Evolutionary conservation across 2,113 vertebrate genomes (phyloP).

Genomic region (Aramus guarauna): DNA sequence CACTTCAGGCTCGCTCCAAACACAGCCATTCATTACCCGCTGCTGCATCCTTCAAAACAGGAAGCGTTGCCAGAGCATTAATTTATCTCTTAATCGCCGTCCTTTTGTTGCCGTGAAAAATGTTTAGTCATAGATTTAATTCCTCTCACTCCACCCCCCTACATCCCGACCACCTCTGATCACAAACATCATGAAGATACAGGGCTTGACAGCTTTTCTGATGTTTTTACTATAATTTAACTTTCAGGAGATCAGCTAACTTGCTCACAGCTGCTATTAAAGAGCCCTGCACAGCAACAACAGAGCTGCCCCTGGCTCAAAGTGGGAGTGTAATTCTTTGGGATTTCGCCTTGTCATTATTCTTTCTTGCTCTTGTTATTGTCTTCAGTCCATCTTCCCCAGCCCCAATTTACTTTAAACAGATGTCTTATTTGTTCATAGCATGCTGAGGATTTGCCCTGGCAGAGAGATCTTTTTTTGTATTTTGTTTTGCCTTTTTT

Average conservation of each 20-base stretch:
- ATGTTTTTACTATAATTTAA: conserved; percentile 18
- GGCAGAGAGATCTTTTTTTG: conserved; percentile 23
- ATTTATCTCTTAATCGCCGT: conserved; percentile 68
- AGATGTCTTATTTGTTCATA: conserved; percentile 41
- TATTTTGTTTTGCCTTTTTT: conserved; percentile 49
- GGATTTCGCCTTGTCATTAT: conserved; percentile 79
- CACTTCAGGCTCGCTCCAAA: conserved; percentile 45
- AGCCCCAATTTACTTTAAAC: conserved; percentile 48
- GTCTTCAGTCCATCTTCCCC: conserved; percentile 51
- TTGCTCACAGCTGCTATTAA: conserved; percentile 26
- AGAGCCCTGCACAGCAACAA: conserved; percentile 35
- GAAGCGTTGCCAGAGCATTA: conserved; percentile 70
- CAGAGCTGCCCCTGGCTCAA: conserved; percentile 57
- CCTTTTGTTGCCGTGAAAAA: conserved; percentile 63
- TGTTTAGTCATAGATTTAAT: conserved; percentile 70
- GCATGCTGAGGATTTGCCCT: conserved; percentile 39
- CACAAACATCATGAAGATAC: conserved; percentile 35
- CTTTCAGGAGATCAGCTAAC: conserved; percentile 38
- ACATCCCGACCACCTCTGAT: conserved; percentile 55
- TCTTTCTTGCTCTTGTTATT: conserved; percentile 79
- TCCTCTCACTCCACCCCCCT: conserved; percentile 36
- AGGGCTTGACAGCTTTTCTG: neutral
- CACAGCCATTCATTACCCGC: conserved; percentile 50
- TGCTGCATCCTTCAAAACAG: conserved; percentile 69
- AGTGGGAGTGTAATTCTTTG: conserved; percentile 82